A percentile compares a stretch with the other conserved stretches of the same genome.
These are phyloP conservation scores for Crambe crambe DNA, from an alignment of 37 sponge, comb jelly and placozoan genomes.

Conservation along the genomic window DNA sequence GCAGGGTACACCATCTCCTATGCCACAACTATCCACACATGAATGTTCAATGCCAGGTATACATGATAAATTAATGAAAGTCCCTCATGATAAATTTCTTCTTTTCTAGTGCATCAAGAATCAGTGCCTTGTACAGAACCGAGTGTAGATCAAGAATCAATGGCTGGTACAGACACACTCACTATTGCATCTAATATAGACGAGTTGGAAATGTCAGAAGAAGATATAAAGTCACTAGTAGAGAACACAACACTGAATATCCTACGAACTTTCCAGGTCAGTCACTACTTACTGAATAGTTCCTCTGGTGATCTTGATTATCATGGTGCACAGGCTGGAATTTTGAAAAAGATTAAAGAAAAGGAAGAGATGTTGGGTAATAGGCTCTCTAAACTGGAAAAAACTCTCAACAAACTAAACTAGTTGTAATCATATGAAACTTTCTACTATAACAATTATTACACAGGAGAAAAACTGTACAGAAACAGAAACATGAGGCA, in stretches of 20 bases:
- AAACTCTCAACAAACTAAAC: neutral
- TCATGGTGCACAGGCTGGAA: slow-evolving; percentile 20
- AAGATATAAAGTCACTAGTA: slow-evolving; percentile 43
- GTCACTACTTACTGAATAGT: neutral
- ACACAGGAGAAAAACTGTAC: neutral
- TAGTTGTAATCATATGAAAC: neutral
- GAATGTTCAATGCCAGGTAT: too few species aligned
- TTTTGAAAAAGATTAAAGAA: slow-evolving; percentile 23
- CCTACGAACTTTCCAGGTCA: neutral
- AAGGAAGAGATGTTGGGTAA: slow-evolving; percentile 24
- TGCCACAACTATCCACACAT: too few species aligned
- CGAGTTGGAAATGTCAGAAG: slow-evolving; percentile 23
- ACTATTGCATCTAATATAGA: too few species aligned
- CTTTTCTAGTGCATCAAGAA: too few species aligned
- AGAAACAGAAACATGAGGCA: neutral
- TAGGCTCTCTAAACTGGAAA: slow-evolving; percentile 45
- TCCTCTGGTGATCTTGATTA: too few species aligned
- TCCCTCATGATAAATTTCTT: too few species aligned
- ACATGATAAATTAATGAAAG: too few species aligned
- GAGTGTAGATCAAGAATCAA: too few species aligned
- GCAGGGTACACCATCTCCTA: too few species aligned
- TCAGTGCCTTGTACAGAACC: too few species aligned
- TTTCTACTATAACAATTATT: neutral
- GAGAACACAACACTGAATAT: neutral
- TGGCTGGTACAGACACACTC: too few species aligned